Conservation (phyloP, 23 tunicate species). For the Diplosoma virens region DNA sequence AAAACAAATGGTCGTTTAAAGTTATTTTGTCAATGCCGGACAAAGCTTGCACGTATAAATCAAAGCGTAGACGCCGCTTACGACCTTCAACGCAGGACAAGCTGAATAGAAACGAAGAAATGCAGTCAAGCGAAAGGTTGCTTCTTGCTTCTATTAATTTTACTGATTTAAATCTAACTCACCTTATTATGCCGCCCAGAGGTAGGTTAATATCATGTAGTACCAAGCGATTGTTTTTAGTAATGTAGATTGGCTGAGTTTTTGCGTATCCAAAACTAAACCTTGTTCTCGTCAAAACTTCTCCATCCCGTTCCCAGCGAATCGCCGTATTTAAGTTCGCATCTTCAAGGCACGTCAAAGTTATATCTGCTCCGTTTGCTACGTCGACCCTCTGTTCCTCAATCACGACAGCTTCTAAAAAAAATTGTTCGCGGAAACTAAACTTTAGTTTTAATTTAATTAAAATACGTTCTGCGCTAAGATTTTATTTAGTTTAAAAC, state of each 20-base stretch:
- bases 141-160: not conserved
- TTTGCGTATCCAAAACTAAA: constrained; percentile 36
- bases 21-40: constrained; percentile 4
- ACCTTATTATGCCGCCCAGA: constrained; percentile 53
- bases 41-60: constrained; percentile 29
- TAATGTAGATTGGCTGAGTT: constrained; percentile 25
- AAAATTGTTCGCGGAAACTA: no score
- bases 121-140: not conserved
- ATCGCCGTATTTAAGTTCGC: constrained; percentile 1
- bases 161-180: not conserved
- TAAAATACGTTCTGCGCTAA: no score
- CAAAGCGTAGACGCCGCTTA: constrained; percentile 1
- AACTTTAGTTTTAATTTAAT: no score
- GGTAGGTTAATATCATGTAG: constrained; percentile 30
- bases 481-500: no score
- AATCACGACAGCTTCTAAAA: not conserved
- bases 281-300: constrained; percentile 38
- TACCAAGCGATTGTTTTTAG: constrained; percentile 21
- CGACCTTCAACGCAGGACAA: constrained; percentile 41
- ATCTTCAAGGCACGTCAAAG: constrained; percentile 15
- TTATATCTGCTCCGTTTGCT: constrained; percentile 41
- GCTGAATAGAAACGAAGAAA: not conserved
- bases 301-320: constrained; percentile 38
- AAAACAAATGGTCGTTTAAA: constrained; percentile 40
- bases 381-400: constrained; percentile 33